phyloP scores from a whole-genome alignment of 64 coral and sea anemone genomes.

The Stichodactyla mertensii region DNA sequence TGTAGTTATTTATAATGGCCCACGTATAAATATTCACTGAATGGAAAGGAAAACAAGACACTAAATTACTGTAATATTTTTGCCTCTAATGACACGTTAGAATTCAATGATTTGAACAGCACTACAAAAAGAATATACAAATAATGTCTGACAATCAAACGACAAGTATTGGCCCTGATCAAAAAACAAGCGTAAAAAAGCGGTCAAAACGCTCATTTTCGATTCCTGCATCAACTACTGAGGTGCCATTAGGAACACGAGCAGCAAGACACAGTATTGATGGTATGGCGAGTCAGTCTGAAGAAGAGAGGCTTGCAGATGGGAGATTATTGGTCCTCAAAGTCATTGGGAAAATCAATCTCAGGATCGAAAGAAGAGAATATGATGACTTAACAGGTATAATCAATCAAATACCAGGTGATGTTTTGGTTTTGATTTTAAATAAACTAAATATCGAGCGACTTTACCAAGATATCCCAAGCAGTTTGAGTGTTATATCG shows the following conservation, averaged over 20 bases:
- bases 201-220: constrained; percentile 17
- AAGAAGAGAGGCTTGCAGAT: constrained; percentile 45
- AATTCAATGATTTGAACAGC: constrained; percentile 20
- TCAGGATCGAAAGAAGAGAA: constrained; percentile 71
- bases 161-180: background rate
- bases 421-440: constrained; percentile 75
- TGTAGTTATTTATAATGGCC: background rate
- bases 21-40: background rate
- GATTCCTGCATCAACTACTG: background rate
- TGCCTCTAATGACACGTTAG: background rate
- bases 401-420: constrained; percentile 76
- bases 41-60: background rate
- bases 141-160: constrained; percentile 25
- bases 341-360: constrained; percentile 87
- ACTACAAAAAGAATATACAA: constrained; percentile 16
- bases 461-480: constrained; percentile 72
- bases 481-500: constrained; percentile 57
- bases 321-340: constrained; percentile 78
- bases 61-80: background rate
- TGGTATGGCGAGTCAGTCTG: constrained; percentile 7
- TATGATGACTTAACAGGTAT: constrained; percentile 82
- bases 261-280: background rate
- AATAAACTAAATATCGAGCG: constrained; percentile 65
- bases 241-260: background rate
- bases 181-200: constrained; percentile 3